phyloP scores from a whole-genome alignment of 2,113 vertebrate species.

The Centropus bengalensis region DNA sequence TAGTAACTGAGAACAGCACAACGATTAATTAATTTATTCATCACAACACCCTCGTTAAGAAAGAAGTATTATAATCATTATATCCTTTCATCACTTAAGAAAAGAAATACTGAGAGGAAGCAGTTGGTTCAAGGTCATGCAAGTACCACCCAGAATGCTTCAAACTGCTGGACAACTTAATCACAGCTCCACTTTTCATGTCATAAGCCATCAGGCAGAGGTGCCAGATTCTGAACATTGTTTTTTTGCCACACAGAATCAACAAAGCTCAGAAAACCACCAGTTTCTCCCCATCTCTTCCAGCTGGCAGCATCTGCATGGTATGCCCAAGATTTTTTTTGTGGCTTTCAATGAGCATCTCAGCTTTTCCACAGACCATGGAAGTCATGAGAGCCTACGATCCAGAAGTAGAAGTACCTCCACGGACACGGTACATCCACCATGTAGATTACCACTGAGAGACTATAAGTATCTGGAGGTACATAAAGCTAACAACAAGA shows the following conservation, averaged over 20 bases:
- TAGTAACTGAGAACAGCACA: constrained; percentile 55
- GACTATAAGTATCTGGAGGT: not conserved
- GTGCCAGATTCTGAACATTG: not conserved
- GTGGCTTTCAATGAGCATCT: not conserved
- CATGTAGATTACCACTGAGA: not conserved
- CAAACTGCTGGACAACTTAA: not conserved
- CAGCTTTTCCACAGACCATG: not conserved
- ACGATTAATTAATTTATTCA: constrained; percentile 57
- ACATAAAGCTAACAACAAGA: not conserved
- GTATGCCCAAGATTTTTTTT: not conserved
- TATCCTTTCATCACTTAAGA: constrained; percentile 21
- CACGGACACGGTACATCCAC: not conserved
- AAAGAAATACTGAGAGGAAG: not conserved
- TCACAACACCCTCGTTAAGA: constrained; percentile 41
- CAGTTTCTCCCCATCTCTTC: not conserved
- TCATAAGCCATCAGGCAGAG: not conserved
- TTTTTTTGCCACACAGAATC: not conserved
- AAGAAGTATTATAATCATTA: constrained; percentile 13
- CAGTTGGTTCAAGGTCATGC: constrained; percentile 13
- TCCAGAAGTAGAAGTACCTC: not conserved
- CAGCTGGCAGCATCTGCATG: not conserved
- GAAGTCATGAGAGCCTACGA: not conserved
- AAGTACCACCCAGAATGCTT: not conserved
- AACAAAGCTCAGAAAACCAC: not conserved
- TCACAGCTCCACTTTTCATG: not conserved